Base-by-base conservation (phyloP, 2,113 vertebrate genomes). In the Eulemur rufifrons region DNA sequence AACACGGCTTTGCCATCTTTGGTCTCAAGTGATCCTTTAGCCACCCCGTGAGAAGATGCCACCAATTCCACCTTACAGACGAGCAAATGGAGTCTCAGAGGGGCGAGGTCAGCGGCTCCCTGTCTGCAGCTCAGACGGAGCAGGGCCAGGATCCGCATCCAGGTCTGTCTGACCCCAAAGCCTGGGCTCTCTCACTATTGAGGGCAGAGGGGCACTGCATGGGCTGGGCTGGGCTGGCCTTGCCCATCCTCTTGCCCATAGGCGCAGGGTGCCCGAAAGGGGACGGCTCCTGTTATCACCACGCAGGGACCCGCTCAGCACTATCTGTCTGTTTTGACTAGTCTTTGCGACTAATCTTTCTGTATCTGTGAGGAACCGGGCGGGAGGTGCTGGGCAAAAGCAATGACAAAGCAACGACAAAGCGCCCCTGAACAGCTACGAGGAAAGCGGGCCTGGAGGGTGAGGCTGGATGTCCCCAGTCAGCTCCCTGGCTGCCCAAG, bases 71-170 rank as follows among this genome's bases (percentile, higher is more conserved):
- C 15, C 25, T 63, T 12, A 27, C 78, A 39, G 94, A 56, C 23
- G 27, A 64, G 73, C 45, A 21, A 5, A 8, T 0, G 11, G 73
- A 6, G 66, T 8, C 80, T n/a, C 45, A n/a, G 69, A 50, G 47
- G 50, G 34, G 42, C 1, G 9, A 32, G 20, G 5, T 25, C 32
- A 34, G 0, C 4, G 0, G 9, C 37, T 74, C 50, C 71, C 39
- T 1, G 1, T 21, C 39, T 3, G 0, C 14, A 42, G 71, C 21
- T 54, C 69, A 8, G 0, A 34, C 0, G 6, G 3, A 87, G 45
- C 91, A 71, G 82, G 34, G 21, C 32, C 37, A 4, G 80, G 69
- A 64, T 59, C 66, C 10, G 8, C 81, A 4, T 37, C 59, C 8
- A 0, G 39, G 85, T 59, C 89, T 77, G n/a, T 5, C 68, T 69